Evolutionary conservation across 2,797 vertebrate species (phyloP).

Genomic region (Pantherophis alleghaniensis): DNA sequence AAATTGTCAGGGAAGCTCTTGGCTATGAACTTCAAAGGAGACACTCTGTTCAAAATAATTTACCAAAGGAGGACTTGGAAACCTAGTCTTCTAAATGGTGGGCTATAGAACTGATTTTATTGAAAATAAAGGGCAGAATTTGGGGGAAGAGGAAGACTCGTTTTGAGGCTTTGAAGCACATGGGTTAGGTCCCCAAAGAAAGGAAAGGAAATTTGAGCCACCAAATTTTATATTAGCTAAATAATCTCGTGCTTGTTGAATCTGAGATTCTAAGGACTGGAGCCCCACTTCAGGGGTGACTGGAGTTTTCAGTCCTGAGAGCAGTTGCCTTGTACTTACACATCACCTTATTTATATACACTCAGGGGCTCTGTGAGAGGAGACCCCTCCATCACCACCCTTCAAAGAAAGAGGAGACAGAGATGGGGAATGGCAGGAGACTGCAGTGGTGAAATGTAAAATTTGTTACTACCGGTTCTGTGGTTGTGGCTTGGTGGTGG

Average conservation of each 20-base stretch:
- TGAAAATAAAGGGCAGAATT: neutral
- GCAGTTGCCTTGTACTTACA: neutral
- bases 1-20: neutral
- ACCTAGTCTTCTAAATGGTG: neutral
- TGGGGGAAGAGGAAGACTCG: neutral
- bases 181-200: neutral
- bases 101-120: neutral
- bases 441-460: neutral
- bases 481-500: too few relatives aligned
- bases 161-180: neutral
- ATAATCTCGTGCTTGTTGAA: neutral
- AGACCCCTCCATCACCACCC: neutral
- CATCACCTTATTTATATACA: neutral
- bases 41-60: neutral
- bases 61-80: neutral
- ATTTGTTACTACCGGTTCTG: too few relatives aligned
- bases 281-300: neutral
- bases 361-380: neutral
- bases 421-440: neutral
- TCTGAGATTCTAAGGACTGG: neutral
- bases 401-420: neutral
- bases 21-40: neutral
- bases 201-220: neutral
- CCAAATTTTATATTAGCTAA: neutral
- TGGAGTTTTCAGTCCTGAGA: neutral